These are phyloP conservation scores for Sitophilus oryzae DNA, from an alignment of 1,140 invertebrate genomes.

Conservation along the genomic window DNA sequence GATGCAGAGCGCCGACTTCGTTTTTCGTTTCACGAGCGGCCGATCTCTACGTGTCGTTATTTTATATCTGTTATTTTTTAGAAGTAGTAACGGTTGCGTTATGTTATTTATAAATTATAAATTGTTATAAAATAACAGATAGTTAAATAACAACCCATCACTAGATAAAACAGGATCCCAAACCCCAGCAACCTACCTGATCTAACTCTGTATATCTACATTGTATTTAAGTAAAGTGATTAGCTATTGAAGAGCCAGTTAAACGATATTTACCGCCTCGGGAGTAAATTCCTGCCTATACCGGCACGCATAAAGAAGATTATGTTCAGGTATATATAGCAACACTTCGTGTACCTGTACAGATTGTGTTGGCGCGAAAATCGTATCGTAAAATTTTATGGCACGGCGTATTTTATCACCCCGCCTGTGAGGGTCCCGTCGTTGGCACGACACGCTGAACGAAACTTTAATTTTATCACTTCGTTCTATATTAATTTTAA, in stretches of 20 bases:
- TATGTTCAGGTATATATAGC: slow-evolving; percentile 18
- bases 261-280: slow-evolving; percentile 10
- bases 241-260: slow-evolving; percentile 15
- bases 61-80: too few species aligned
- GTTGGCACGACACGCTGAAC: background rate
- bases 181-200: too few species aligned
- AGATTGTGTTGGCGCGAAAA: slow-evolving; percentile 13
- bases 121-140: too few species aligned
- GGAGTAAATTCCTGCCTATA: slow-evolving; percentile 17
- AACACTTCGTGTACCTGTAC: slow-evolving; percentile 18
- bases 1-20: too few species aligned
- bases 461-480: slow-evolving; percentile 15
- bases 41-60: too few species aligned
- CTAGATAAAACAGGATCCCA: too few species aligned
- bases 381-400: slow-evolving; percentile 18
- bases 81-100: too few species aligned
- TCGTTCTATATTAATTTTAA: too few species aligned
- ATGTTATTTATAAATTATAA: too few species aligned
- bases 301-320: slow-evolving; percentile 18
- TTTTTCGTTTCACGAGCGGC: too few species aligned
- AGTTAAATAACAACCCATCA: too few species aligned
- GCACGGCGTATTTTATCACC: slow-evolving; percentile 17
- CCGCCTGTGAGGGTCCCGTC: slow-evolving; percentile 5
- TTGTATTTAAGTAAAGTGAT: slow-evolving; percentile 18
- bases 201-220: too few species aligned